Conservation (phyloP, 2,888 invertebrate genomes). For the Philereme vetulata region DNA sequence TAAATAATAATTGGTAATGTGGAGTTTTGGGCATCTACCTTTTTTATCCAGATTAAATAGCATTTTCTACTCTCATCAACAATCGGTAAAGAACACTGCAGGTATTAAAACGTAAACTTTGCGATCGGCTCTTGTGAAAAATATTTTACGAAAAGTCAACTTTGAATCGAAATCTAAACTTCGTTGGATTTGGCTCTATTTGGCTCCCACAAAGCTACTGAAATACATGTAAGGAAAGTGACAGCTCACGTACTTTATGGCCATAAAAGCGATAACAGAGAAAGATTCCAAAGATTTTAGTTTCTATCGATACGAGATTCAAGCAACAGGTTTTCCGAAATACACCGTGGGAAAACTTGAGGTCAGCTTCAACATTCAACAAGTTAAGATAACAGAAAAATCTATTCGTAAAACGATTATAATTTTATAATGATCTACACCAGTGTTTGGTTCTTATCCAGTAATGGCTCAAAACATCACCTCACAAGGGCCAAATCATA, state of each 20-base stretch:
- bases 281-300: slow-evolving; percentile 25
- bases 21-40: too few species aligned
- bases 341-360: slow-evolving; percentile 23
- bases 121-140: too few species aligned
- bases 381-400: slow-evolving; percentile 12
- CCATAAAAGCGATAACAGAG: slow-evolving; percentile 22
- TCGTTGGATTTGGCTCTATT: neutral
- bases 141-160: too few species aligned
- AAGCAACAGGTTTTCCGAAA: slow-evolving; percentile 26
- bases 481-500: slow-evolving; percentile 26
- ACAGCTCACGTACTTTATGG: slow-evolving; percentile 23
- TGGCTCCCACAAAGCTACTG: slow-evolving; percentile 11
- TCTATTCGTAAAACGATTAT: slow-evolving; percentile 8
- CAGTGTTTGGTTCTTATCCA: neutral
- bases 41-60: too few species aligned
- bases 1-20: neutral
- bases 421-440: neutral
- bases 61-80: too few species aligned
- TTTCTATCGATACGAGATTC: slow-evolving; percentile 16
- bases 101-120: too few species aligned
- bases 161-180: too few species aligned
- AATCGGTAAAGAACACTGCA: too few species aligned
- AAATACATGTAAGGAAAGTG: slow-evolving; percentile 18
- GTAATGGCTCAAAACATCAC: neutral
- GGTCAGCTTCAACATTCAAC: slow-evolving; percentile 13